Evolutionary conservation across 2,797 vertebrate species (phyloP).

Genomic region (Cynopterus sphinx): DNA sequence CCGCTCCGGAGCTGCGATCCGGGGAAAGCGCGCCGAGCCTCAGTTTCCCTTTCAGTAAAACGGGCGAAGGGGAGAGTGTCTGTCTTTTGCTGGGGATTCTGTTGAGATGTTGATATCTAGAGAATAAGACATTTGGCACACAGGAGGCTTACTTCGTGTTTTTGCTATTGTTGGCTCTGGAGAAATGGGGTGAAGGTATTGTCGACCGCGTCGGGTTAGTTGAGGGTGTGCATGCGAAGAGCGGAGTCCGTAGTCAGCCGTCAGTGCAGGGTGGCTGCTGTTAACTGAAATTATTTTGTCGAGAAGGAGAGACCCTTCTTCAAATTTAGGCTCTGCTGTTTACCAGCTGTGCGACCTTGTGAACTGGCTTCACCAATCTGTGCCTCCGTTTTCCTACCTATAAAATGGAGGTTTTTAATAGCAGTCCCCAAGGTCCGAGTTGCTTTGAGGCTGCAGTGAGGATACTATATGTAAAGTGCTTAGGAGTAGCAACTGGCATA

Average conservation of each 20-base stretch:
- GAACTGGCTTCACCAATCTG: conserved; percentile 27
- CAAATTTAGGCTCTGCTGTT: conserved; percentile 34
- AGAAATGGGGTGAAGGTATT: conserved; percentile 49
- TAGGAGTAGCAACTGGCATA: conserved; percentile 39
- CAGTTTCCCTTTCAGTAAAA: conserved; percentile 32
- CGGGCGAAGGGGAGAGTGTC: not conserved
- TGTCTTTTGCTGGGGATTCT: conserved; percentile 39
- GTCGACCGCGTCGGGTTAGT: not conserved
- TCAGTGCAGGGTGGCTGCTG: conserved; percentile 11
- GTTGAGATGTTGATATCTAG: conserved; percentile 35
- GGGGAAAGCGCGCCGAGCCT: conserved; percentile 50
- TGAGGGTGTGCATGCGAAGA: conserved; percentile 33
- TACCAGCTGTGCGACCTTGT: conserved; percentile 61
- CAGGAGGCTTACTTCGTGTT: conserved; percentile 8
- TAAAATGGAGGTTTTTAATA: conserved; percentile 43
- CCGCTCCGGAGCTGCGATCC: conserved; percentile 20
- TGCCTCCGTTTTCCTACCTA: conserved; percentile 29
- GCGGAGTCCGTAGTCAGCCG: not conserved
- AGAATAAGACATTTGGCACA: conserved; percentile 15
- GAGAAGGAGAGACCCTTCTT: conserved; percentile 1
- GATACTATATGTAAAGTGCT: conserved; percentile 32
- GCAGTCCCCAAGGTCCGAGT: conserved; percentile 12
- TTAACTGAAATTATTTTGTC: conserved; percentile 42
- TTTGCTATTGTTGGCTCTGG: conserved; percentile 62
- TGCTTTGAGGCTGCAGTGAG: conserved; percentile 22